phyloP scores from a whole-genome alignment of 1,140 invertebrate species.

The Cherax destructor region DNA sequence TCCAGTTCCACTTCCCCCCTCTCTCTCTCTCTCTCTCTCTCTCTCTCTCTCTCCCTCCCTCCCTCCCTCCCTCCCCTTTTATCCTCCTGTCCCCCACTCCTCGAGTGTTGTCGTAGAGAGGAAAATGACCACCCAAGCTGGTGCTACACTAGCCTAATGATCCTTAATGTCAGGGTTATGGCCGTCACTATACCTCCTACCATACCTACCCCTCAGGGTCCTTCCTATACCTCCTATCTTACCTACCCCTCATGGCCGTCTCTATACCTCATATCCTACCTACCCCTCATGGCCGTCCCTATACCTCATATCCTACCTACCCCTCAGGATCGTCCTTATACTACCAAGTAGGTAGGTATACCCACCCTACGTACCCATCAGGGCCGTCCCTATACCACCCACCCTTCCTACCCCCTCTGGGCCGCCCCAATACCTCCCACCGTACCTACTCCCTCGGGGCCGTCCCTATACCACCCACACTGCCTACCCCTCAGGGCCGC shows the following conservation, averaged over 20 bases:
- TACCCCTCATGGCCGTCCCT: neutral
- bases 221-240: neutral
- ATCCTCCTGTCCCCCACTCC: neutral
- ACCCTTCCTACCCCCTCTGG: neutral
- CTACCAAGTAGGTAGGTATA: too few species aligned
- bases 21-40: neutral
- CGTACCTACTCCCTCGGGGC: neutral
- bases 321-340: too few species aligned
- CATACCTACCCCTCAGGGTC: too few species aligned
- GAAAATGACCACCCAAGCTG: too few species aligned
- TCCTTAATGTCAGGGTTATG: too few species aligned
- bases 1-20: neutral
- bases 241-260: neutral
- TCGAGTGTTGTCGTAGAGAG: too few species aligned
- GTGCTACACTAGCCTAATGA: too few species aligned
- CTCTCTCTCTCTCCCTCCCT: slow-evolving; percentile 6
- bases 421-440: neutral
- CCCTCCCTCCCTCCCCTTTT: neutral
- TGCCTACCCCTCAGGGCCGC: neutral
- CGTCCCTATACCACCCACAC: too few species aligned
- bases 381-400: neutral
- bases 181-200: too few species aligned
- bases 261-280: neutral
- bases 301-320: neutral
- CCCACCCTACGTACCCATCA: too few species aligned